Base-by-base conservation (phyloP, 2,888 invertebrate species). In the Tenthredo amoena region DNA sequence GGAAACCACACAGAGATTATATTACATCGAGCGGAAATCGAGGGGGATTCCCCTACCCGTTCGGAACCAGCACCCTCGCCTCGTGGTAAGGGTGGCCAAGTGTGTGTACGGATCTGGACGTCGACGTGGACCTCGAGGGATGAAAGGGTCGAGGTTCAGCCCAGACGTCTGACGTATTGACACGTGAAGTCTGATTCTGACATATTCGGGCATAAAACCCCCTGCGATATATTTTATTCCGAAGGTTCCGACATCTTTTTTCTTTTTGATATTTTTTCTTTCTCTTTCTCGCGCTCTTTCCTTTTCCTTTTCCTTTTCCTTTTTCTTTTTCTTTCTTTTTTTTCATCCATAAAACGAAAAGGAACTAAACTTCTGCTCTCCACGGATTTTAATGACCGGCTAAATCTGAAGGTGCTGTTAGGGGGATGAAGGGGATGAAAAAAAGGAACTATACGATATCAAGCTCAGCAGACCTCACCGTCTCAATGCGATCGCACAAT, bases 21-120 rank as follows among this genome's bases (percentile, higher is more conserved):
- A 81, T 81, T 81, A 81, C 62, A 40, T 81, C 81, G 81, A 58
- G 81, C 81, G 81, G 58, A 62, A 81, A 62, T 81, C 81, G 40
- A 62, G 77, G 43, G 47, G 7, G 43, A 31, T 77, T 55, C 58
- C 26, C 21, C 21, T 15, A 50, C 15, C 12, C 40, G 0, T 81
- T 62, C 76, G 50, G 50, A 77, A 50, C 77, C 68, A 31, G 34
- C 58, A 34, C 34, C 18, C n/a, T 18, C 62, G 62, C 31, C 31
- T 18, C 6, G 21, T n/a, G 40, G 26, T 43, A 6, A 62, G 81
- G 58, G 81, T 31, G 81, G 81, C 62, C 81, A 81, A 81, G 81
- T 81, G 81, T 81, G 79, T 40, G 58, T 76, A 76, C 7, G 37
- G 50, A 10, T n/a, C 2, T 4, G 31, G 18, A 26, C 10, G 47